Evolutionary conservation across 2,113 vertebrate species (phyloP).

Genomic region (Pterophyllum scalare): DNA sequence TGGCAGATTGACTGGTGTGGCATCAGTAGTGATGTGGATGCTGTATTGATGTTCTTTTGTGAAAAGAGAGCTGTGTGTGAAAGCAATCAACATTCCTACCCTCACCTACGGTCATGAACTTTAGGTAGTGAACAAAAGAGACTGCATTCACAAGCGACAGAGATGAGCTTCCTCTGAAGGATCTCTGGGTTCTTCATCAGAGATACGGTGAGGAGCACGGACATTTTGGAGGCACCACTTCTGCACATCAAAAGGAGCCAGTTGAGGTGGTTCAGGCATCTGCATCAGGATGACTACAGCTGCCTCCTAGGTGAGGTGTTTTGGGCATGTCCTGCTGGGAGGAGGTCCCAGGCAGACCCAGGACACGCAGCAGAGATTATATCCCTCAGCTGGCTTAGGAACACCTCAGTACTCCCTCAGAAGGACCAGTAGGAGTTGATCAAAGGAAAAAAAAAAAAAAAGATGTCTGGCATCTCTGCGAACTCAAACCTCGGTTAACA

Average conservation of each 20-base stretch:
- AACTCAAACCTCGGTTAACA: background rate
- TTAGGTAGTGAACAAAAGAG: background rate
- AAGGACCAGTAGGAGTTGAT: no score
- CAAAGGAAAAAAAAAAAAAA: no score
- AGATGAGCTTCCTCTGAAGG: background rate
- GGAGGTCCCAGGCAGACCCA: background rate
- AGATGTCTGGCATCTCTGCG: background rate
- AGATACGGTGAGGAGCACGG: background rate
- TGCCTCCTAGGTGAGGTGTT: background rate
- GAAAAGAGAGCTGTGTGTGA: background rate
- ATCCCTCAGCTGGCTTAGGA: no score
- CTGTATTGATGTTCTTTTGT: background rate
- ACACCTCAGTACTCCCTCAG: background rate
- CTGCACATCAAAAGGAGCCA: background rate
- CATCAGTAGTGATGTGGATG: background rate
- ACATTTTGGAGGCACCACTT: no score
- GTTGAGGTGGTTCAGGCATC: background rate
- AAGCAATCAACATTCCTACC: background rate
- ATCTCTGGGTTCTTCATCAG: background rate
- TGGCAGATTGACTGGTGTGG: background rate
- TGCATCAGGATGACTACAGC: background rate
- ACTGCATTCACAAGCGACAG: background rate
- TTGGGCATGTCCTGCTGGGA: background rate
- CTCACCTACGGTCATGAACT: fast-evolving
- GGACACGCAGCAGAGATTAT: no score